Conservation (phyloP, 1,140 invertebrate species). For the Littorina saxatilis region DNA sequence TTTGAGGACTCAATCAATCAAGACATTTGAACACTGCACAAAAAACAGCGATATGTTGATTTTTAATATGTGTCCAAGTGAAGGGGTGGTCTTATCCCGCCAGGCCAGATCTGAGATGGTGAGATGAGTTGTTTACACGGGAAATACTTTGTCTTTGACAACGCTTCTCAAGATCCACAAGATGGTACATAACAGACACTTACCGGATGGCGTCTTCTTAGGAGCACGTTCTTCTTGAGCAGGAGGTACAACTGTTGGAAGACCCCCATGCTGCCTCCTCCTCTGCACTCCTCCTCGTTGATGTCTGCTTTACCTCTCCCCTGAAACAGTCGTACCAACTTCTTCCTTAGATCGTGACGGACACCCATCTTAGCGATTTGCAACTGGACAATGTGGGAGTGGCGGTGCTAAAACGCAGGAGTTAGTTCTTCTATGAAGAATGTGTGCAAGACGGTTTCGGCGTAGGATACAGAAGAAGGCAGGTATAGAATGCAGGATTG, state of each 20-base stretch:
- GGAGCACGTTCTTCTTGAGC: slow-evolving; percentile 58
- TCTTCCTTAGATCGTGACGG: background rate
- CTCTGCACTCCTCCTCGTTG: background rate
- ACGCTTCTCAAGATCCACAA: too few species aligned
- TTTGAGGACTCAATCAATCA: too few species aligned
- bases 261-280: slow-evolving; percentile 47
- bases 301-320: background rate
- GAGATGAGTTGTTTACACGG: too few species aligned
- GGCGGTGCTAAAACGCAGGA: too few species aligned
- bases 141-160: too few species aligned
- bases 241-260: slow-evolving; percentile 55
- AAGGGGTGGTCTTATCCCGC: too few species aligned
- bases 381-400: background rate
- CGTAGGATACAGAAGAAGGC: background rate
- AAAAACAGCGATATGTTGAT: too few species aligned
- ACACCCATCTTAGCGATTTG: background rate
- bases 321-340: background rate
- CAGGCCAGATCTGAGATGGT: too few species aligned
- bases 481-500: too few species aligned
- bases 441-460: background rate
- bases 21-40: too few species aligned
- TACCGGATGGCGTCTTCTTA: slow-evolving; percentile 58
- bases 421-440: background rate
- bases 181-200: slow-evolving; percentile 37
- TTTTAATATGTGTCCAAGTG: too few species aligned